Conservation (phyloP, 1,140 invertebrate genomes). For the Batillaria attramentaria region DNA sequence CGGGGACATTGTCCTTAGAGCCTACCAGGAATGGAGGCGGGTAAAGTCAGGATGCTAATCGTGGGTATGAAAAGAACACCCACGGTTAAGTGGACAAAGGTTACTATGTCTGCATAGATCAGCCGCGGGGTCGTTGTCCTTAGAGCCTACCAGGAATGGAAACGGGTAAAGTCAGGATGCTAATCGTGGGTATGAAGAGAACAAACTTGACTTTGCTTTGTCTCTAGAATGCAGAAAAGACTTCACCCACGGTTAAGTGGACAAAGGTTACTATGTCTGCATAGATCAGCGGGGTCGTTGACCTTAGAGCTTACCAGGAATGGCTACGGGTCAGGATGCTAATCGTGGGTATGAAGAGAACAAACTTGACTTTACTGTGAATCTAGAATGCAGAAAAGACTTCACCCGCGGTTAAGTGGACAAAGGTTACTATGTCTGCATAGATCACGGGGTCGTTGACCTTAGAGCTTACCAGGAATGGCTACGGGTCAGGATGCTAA, state of each 20-base stretch:
- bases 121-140: background rate
- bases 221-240: no score
- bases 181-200: background rate
- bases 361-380: no score
- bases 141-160: background rate
- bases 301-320: background rate
- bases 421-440: no score
- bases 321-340: background rate
- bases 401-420: no score
- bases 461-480: background rate
- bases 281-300: background rate
- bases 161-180: background rate
- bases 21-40: background rate
- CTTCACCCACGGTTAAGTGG: no score
- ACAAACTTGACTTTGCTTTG: no score
- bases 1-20: background rate
- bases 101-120: no score
- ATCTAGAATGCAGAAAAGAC: no score
- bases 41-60: background rate
- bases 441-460: background rate
- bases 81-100: no score
- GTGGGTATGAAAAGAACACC: background rate
- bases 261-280: no score
- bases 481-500: background rate
- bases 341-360: background rate